Base-by-base conservation (phyloP, 2,797 vertebrate species). In the Phrynocephalus guinanensis region DNA sequence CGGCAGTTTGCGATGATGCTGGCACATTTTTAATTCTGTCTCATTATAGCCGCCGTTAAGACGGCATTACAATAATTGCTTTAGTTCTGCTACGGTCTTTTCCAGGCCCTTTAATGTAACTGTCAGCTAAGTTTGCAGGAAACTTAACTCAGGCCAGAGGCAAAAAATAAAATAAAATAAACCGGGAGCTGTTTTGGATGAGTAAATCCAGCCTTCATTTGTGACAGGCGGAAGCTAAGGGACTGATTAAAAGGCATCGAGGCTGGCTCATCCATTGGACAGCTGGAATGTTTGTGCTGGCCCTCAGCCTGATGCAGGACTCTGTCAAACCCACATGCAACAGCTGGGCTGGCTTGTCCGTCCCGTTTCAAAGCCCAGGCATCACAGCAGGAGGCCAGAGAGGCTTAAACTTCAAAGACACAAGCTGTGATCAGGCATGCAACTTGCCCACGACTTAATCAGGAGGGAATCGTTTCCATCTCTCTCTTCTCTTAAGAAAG, bases 1-100 rank as follows among this genome's bases (percentile, higher is more conserved):
- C 92, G 92, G 70, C 73, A 90, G 88, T 92, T 91, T 90, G 86
- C 92, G 94, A 95, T 96, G 95, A 96, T 87, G 90, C 92, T 93
- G 95, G 94, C 92, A 94, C 92, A 91, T 95, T 95, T 96, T 96
- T 94, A 96, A 96, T 96, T 96, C 94, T 93, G 67, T 94, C 95
- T 96, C 95, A 96, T 97, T 96, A 95, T 90, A 93, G 94, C 91
- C 92, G 94, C 94, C 95, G 95, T 95, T 96, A 96, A 95, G 94
- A 91, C 93, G 91, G 77, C 91, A 95, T 96, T 96, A 96, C 96
- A 96, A 94, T 97, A 96, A 97, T 96, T 97, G 95, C 97, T 96
- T 97, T 96, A 95, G 95, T 96, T 97, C 95, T 97, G 96, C 96
- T 94, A 94, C 2, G 92, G 94, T 96, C 22, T 76, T 76, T 76